A percentile compares a stretch with the other conserved stretches of the same genome.
Evolutionary conservation across 64 coral and sea anemone species (phyloP).

Genomic region (Anthopleura sola): DNA sequence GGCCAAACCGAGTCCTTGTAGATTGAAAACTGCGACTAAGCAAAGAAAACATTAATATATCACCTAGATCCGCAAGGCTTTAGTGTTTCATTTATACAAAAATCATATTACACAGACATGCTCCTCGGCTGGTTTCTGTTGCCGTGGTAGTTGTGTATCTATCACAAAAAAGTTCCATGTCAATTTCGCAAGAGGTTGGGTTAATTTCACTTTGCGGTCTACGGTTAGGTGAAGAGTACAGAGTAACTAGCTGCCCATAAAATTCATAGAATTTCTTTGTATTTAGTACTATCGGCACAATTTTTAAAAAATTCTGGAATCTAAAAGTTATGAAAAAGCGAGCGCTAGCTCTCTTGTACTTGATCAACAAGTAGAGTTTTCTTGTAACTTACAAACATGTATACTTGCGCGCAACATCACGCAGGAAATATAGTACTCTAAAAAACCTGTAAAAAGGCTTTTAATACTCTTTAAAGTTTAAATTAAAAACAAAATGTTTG

Average conservation of each 20-base stretch:
- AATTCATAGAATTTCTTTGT: no score
- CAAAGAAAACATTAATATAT: conserved; percentile 6
- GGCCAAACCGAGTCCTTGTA: not conserved
- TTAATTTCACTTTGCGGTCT: not conserved
- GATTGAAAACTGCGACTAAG: not conserved
- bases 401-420: not conserved
- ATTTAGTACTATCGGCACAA: no score
- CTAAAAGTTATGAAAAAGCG: no score
- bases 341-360: no score
- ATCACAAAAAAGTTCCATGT: not conserved
- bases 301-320: no score
- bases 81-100: conserved; percentile 5
- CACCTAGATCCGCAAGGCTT: not conserved
- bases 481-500: not conserved
- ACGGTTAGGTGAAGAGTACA: not conserved
- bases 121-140: not conserved
- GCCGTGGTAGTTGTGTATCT: conserved; percentile 1
- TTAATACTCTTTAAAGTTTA: not conserved
- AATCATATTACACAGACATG: conserved; percentile 3
- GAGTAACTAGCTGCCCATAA: no score
- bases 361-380: not conserved
- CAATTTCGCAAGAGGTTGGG: not conserved
- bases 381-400: not conserved
- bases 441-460: not conserved
- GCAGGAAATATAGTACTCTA: not conserved